Evolutionary conservation across 1,140 invertebrate genomes (phyloP).

Genomic region (Thaumetopoea pityocampa): DNA sequence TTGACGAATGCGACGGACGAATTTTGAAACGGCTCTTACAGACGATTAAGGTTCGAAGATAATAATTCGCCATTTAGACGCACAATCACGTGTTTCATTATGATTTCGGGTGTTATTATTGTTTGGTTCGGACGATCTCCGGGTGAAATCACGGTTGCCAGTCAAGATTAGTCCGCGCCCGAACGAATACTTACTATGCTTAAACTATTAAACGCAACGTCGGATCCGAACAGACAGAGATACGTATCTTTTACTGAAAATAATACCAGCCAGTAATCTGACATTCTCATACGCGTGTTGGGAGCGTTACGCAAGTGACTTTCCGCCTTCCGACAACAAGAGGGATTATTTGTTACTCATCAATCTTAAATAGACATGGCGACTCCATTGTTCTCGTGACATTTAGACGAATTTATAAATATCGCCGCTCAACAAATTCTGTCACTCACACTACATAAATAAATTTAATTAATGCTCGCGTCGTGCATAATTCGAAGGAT

Average conservation of each 20-base stretch:
- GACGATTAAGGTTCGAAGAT: slow-evolving; percentile 46
- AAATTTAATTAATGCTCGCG: slow-evolving; percentile 35
- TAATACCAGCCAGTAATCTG: slow-evolving; percentile 59
- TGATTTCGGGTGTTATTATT: slow-evolving; percentile 25
- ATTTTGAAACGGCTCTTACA: slow-evolving; percentile 57
- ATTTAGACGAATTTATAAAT: slow-evolving; percentile 70
- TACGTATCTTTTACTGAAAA: slow-evolving; percentile 68
- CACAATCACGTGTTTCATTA: slow-evolving; percentile 50
- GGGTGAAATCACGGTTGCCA: slow-evolving; percentile 43
- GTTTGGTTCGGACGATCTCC: slow-evolving; percentile 20
- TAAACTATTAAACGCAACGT: slow-evolving; percentile 59
- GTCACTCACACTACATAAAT: slow-evolving; percentile 33
- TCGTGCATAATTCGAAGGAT: slow-evolving; percentile 24
- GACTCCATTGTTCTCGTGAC: slow-evolving; percentile 68
- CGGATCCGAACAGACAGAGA: slow-evolving; percentile 51
- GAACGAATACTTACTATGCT: slow-evolving; percentile 38
- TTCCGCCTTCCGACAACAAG: slow-evolving; percentile 46
- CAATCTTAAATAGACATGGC: slow-evolving; percentile 65
- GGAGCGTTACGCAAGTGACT: slow-evolving; percentile 52
- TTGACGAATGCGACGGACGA: slow-evolving; percentile 62
- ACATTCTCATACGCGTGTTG: slow-evolving; percentile 46
- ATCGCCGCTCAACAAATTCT: slow-evolving; percentile 52
- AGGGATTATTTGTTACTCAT: slow-evolving; percentile 66
- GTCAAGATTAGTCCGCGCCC: slow-evolving; percentile 47
- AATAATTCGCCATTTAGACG: slow-evolving; percentile 42